A percentile compares a stretch with the other conserved stretches of the same genome.
These are phyloP conservation scores for Condylostylus longicornis DNA, from an alignment of 1,140 invertebrate species.

Conservation along the genomic window DNA sequence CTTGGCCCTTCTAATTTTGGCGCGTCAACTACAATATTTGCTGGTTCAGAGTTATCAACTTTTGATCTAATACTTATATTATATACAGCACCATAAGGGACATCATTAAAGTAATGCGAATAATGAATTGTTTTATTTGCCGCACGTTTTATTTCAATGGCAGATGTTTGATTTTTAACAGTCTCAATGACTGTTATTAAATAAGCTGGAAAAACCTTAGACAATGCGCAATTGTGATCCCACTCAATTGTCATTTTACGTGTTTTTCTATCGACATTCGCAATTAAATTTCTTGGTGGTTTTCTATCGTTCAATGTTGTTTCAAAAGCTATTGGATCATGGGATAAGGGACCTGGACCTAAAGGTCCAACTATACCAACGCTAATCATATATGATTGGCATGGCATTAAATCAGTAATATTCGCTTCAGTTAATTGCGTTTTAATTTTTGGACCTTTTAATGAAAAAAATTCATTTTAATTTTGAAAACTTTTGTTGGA, in stretches of 20 bases:
- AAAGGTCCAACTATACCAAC: constrained; percentile 49
- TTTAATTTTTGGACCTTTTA: constrained; percentile 37
- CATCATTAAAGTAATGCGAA: constrained; percentile 37
- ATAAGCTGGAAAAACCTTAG: constrained; percentile 3
- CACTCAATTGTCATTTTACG: constrained; percentile 37
- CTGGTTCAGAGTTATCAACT: constrained; percentile 29
- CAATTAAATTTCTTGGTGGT: constrained; percentile 31
- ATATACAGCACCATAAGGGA: constrained; percentile 48
- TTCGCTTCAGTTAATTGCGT: constrained; percentile 42
- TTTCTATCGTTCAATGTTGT: constrained; percentile 46
- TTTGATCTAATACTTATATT: constrained; percentile 42
- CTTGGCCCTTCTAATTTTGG: constrained; percentile 46
- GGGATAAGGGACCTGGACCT: constrained; percentile 46
- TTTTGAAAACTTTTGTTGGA: constrained; percentile 5
- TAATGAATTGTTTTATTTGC: constrained; percentile 29
- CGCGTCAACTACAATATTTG: constrained; percentile 36
- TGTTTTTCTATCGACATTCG: constrained; percentile 29
- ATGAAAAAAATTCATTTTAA: constrained; percentile 17
- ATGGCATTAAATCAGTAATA: constrained; percentile 48
- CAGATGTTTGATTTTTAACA: constrained; percentile 31
- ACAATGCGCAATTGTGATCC: constrained; percentile 21
- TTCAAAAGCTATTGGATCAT: constrained; percentile 34
- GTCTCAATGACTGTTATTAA: constrained; percentile 35
- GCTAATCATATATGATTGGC: constrained; percentile 55
- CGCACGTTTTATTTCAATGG: constrained; percentile 31